These are phyloP conservation scores for Pseudococcus jackbeardsleyi DNA, from an alignment of 2,888 invertebrate genomes.

Conservation along the genomic window DNA sequence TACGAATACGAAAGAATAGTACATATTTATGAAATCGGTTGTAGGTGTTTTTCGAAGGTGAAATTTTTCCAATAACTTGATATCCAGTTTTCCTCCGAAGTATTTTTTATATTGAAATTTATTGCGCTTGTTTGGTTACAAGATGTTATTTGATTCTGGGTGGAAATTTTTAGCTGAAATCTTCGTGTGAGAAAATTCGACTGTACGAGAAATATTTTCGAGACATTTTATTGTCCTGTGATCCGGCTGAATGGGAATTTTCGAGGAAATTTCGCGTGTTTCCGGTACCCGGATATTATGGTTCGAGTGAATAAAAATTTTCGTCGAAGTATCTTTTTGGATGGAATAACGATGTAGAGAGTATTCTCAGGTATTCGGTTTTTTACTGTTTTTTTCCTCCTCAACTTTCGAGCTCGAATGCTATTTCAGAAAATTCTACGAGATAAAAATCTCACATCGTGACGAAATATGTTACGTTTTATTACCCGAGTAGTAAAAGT, in stretches of 20 bases:
- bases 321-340: background rate
- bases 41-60: conserved; percentile 25
- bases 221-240: background rate
- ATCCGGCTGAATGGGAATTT: background rate
- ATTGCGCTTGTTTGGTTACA: background rate
- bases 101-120: conserved; percentile 10
- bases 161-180: background rate
- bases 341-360: no score
- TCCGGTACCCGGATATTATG: background rate
- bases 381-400: no score
- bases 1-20: background rate
- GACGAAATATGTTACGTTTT: no score
- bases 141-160: background rate
- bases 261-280: background rate
- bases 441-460: no score
- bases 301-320: background rate
- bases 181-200: background rate
- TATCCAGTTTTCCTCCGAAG: background rate
- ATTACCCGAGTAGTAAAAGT: no score
- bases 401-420: no score
- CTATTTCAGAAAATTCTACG: no score
- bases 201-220: background rate
- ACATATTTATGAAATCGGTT: background rate
- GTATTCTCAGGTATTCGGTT: no score
- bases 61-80: background rate